These are phyloP conservation scores for Musca vetustissima DNA, from an alignment of 1,140 invertebrate genomes.

Conservation along the genomic window DNA sequence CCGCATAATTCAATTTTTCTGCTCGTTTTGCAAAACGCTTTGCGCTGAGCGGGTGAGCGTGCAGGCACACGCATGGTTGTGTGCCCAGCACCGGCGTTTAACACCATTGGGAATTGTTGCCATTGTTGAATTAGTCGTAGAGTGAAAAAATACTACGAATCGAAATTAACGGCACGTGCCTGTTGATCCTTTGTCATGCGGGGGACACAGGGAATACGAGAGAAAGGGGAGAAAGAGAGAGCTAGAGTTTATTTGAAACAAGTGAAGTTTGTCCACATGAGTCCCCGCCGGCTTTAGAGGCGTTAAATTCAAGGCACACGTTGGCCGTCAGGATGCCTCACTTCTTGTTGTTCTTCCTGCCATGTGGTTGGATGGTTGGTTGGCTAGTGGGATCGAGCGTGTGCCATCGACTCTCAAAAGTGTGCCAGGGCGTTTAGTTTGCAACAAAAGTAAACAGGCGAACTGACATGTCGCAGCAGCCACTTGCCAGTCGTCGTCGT, in stretches of 20 bases:
- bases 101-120: slow-evolving; percentile 43
- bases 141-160: slow-evolving; percentile 14
- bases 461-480: background rate
- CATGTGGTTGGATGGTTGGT: too few species aligned
- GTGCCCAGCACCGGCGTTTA: slow-evolving; percentile 12
- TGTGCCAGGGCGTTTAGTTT: too few species aligned
- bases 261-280: slow-evolving; percentile 20
- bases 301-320: slow-evolving; percentile 5
- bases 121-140: slow-evolving; percentile 26
- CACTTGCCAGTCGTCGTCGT: slow-evolving; percentile 1
- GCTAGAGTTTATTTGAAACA: too few species aligned
- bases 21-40: slow-evolving; percentile 52
- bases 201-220: background rate
- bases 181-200: slow-evolving; percentile 27
- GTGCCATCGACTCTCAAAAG: too few species aligned
- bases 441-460: too few species aligned
- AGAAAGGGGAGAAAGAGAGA: background rate
- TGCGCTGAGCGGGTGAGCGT: background rate
- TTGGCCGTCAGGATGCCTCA: too few species aligned
- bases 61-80: background rate
- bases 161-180: slow-evolving; percentile 51
- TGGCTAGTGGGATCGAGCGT: too few species aligned
- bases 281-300: background rate
- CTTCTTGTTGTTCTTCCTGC: too few species aligned
- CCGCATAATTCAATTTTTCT: slow-evolving; percentile 56